Percentiles rank a stretch among this genome's conserved stretches.
Evolutionary conservation across 2,797 vertebrate genomes (phyloP).

Genomic region (Rhincodon typus): DNA sequence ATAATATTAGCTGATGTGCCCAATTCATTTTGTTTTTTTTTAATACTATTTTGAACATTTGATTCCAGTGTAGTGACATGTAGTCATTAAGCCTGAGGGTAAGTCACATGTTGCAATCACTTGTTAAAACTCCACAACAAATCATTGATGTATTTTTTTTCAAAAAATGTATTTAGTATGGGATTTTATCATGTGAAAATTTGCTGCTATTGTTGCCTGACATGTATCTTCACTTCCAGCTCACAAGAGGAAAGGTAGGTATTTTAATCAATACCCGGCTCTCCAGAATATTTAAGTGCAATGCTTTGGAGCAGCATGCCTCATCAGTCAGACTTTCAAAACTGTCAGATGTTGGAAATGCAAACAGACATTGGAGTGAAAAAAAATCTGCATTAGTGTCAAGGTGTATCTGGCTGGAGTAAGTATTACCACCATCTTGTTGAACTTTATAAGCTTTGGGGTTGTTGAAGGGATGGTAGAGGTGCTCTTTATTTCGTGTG

Average conservation of each 20-base stretch:
- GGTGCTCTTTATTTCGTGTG: too few species aligned
- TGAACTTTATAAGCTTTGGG: too few species aligned
- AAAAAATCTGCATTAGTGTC: not conserved
- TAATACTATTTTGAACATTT: not conserved
- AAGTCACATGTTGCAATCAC: not conserved
- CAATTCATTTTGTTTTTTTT: not conserved
- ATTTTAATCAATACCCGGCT: not conserved
- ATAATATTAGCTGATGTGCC: not conserved
- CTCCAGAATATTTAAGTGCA: not conserved
- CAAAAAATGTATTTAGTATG: not conserved
- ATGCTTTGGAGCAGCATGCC: too few species aligned
- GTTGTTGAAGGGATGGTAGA: too few species aligned
- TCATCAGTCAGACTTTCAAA: not conserved
- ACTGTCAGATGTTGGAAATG: not conserved
- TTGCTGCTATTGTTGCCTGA: not conserved
- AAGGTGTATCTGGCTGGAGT: not conserved
- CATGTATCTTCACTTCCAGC: not conserved
- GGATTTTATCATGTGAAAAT: not conserved
- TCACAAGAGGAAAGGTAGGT: not conserved
- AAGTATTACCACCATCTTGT: too few species aligned
- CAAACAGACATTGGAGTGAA: not conserved
- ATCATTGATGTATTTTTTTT: not conserved
- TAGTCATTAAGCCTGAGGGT: not conserved
- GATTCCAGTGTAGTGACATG: too few species aligned
- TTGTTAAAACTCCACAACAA: not conserved